Evolutionary conservation across 2,888 invertebrate species (phyloP), one percentile per base, ranked within the genome.

Genomic region (Acheta domesticus): DNA sequence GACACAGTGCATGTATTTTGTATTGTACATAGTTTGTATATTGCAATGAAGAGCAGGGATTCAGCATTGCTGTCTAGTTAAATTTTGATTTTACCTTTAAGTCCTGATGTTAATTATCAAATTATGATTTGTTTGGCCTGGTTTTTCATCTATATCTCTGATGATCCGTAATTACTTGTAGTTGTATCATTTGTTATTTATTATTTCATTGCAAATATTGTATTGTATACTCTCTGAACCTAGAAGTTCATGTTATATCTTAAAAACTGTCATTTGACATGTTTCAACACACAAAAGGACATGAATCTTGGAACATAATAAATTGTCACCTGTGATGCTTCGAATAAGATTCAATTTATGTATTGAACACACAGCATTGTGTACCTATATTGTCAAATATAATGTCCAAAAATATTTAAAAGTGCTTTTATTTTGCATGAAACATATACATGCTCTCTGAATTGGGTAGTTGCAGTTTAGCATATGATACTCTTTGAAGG

Each of bases 1-100:
- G 48, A 48, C 23, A 77, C 73, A 77, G 73, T 79, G 49, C n/a
- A 36, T 80, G 79, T 80, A 77, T 79, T 80, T 80, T 77, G 79
- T 78, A 80, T 48, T 79, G 79, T 80, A 79, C 50, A 79, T 79
- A 79, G 78, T 80, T 78, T 80, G 78, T 80, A 80, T 78, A 78
- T 62, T 80, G 78, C 62, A 78, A 19, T 62, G 23, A 75, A 75
- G 21, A 75, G 75, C 21, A 21, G 75, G 20, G 21, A 36, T 23
- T 75, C 20, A 75, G 14, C 20, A 23, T 20, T n/a, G 20, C 75
- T n/a, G 20, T 75, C 14, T 20, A 5, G 14, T 21, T 75, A 20
- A 16, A 75, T 75, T 75, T 75, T 75, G 75, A 62, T 62, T 62
- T 14, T 62, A 62, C n/a, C 62, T 62, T 62, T 19, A 62, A 19